Percentiles rank a stretch among this genome's conserved stretches.
Conservation (phyloP, 2,797 vertebrate genomes). For the Clarias laeviceps region DNA sequence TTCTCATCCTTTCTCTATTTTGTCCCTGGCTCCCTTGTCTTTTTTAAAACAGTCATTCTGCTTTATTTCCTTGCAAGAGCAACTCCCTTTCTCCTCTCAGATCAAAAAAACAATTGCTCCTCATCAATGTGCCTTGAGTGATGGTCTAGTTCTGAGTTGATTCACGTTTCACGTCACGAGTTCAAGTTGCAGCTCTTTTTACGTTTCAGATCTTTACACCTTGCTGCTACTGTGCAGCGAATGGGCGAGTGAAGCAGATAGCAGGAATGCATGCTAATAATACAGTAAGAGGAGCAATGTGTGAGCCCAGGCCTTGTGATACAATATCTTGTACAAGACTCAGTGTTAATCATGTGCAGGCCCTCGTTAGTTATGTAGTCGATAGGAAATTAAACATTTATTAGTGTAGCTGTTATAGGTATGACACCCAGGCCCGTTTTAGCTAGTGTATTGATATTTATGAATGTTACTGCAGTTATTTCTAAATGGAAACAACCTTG, state of each 20-base stretch:
- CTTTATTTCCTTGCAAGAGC: constrained; percentile 27
- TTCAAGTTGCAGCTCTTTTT: constrained; percentile 77
- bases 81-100: constrained; percentile 82
- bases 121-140: constrained; percentile 98
- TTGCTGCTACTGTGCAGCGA: constrained; percentile 47
- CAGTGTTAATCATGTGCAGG: constrained; percentile 48
- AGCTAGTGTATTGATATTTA: constrained; percentile 82
- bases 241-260: constrained; percentile 43
- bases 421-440: constrained; percentile 68
- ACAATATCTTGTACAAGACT: constrained; percentile 27
- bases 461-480: constrained; percentile 83
- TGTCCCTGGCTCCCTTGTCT: constrained; percentile 60
- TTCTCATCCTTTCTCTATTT: constrained; percentile 74
- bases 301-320: constrained; percentile 34
- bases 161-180: too few relatives aligned
- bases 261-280: constrained; percentile 22
- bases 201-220: constrained; percentile 19
- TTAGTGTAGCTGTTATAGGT: constrained; percentile 62
- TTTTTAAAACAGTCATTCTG: constrained; percentile 51
- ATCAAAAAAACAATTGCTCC: constrained; percentile 85
- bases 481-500: constrained; percentile 70
- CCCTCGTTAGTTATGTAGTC: constrained; percentile 73
- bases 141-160: constrained; percentile 89
- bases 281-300: background rate
- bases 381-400: constrained; percentile 73